Evolutionary conservation across 2,888 invertebrate species (phyloP).

Genomic region (Euplagia quadripunctaria): DNA sequence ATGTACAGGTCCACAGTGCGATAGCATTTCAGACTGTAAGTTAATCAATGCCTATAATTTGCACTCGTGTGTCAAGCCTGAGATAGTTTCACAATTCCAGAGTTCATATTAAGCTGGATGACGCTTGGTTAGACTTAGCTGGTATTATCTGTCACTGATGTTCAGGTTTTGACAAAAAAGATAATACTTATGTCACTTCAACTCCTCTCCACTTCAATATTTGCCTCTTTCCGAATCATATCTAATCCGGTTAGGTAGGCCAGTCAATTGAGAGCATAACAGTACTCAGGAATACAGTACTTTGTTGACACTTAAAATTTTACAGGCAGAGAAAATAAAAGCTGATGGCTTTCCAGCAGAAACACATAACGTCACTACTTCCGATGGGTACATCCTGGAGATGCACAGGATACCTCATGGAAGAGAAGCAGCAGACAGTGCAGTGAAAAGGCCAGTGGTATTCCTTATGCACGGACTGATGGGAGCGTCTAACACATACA

Average conservation of each 20-base stretch:
- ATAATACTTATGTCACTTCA: no score
- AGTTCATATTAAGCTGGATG: neutral
- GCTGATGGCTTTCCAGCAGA: conserved; percentile 64
- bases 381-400: conserved; percentile 70
- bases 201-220: no score
- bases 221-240: no score
- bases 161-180: neutral
- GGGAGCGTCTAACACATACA: conserved; percentile 56
- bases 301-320: conserved; percentile 1
- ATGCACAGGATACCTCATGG: conserved; percentile 69
- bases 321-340: conserved; percentile 57
- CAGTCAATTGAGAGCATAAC: no score
- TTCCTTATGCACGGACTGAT: conserved; percentile 72
- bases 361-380: conserved; percentile 62
- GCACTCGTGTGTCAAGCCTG: neutral
- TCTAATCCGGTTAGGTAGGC: no score
- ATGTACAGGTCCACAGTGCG: neutral
- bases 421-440: conserved; percentile 33
- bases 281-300: no score
- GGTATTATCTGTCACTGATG: neutral
- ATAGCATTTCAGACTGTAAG: conserved; percentile 3
- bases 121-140: no score
- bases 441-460: conserved; percentile 58
- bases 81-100: neutral
- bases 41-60: neutral